Evolutionary conservation across 2,113 vertebrate genomes (phyloP).

Genomic region (Herpetotheres cachinnans): DNA sequence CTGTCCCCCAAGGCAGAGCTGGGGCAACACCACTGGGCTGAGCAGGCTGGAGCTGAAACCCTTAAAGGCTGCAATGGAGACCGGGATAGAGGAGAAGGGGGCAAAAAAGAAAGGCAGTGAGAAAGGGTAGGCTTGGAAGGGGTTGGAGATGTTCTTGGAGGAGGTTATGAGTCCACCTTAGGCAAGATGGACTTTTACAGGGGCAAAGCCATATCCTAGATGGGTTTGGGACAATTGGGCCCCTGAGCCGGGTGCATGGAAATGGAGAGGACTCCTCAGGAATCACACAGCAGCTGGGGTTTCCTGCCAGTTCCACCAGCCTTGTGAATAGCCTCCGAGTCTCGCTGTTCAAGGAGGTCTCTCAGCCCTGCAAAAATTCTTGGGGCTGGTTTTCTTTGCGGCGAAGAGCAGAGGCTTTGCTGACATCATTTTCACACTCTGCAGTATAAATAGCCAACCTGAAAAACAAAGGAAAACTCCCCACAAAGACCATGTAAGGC

Average conservation of each 20-base stretch:
- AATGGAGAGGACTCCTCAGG: not conserved
- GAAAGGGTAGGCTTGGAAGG: not conserved
- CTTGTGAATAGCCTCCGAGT: not conserved
- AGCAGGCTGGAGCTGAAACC: not conserved
- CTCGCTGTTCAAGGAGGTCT: not conserved
- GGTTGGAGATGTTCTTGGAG: not conserved
- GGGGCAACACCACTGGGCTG: not conserved
- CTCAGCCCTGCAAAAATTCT: not conserved
- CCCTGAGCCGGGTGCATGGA: not conserved
- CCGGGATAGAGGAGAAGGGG: not conserved
- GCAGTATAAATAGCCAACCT: slow-evolving; percentile 30
- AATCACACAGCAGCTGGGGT: not conserved
- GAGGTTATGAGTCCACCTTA: not conserved
- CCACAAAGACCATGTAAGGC: slow-evolving; percentile 55
- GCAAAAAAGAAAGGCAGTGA: not conserved
- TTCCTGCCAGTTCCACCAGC: not conserved
- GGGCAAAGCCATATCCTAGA: not conserved
- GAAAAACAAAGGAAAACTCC: slow-evolving; percentile 65
- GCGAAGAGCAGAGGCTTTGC: not conserved
- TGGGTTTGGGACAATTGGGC: not conserved
- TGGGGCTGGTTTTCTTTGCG: not conserved
- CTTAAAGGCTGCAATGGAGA: not conserved
- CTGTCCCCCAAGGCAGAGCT: not conserved
- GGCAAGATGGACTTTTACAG: not conserved
- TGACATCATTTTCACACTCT: slow-evolving; percentile 43